Conservation (phyloP, 2,113 vertebrate genomes). For the Tautogolabrus adspersus region DNA sequence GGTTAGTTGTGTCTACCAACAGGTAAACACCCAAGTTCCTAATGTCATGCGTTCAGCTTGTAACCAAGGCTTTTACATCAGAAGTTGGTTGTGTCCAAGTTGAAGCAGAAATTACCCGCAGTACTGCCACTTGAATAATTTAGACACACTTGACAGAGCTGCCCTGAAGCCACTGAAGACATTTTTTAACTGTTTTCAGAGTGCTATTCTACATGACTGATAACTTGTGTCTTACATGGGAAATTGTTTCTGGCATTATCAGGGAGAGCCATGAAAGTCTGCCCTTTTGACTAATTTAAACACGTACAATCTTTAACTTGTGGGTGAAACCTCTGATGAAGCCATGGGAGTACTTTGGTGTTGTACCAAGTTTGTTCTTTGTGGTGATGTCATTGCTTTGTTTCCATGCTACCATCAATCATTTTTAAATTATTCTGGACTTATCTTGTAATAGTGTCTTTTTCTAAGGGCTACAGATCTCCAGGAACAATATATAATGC, state of each 20-base stretch:
- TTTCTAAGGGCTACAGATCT: slow-evolving; percentile 3
- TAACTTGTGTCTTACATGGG: not conserved
- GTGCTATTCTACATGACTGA: not conserved
- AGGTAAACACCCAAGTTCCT: too few relatives aligned
- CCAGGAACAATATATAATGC: not conserved
- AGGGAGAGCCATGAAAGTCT: too few relatives aligned
- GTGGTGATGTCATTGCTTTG: not conserved
- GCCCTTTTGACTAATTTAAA: not conserved
- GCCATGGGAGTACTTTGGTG: not conserved
- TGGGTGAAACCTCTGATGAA: not conserved
- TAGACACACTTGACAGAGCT: not conserved
- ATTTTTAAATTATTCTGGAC: not conserved
- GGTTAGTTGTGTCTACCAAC: too few relatives aligned
- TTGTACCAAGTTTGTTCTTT: not conserved
- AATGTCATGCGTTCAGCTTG: too few relatives aligned
- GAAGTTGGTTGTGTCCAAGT: too few relatives aligned
- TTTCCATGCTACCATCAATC: not conserved
- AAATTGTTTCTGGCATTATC: too few relatives aligned
- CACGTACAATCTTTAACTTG: too few relatives aligned
- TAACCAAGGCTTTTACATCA: too few relatives aligned
- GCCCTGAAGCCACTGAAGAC: not conserved
- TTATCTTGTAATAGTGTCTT: not conserved
- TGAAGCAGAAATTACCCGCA: too few relatives aligned
- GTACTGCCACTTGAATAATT: slow-evolving; percentile 10
- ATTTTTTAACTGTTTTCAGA: not conserved